These are phyloP conservation scores for Folsomia candida DNA, from an alignment of 2,888 invertebrate species.

Conservation along the genomic window DNA sequence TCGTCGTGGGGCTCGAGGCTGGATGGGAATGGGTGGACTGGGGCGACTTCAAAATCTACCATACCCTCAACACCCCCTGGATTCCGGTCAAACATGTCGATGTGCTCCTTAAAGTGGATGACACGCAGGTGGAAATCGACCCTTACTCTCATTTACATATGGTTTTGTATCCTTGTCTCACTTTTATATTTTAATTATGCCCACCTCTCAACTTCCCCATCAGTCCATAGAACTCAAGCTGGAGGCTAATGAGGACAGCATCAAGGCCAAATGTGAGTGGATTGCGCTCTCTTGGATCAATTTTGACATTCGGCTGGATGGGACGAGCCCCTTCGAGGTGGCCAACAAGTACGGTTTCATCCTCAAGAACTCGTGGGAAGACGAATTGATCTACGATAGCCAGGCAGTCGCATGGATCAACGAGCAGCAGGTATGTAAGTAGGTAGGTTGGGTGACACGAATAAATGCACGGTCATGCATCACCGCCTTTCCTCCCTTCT, in stretches of 20 bases:
- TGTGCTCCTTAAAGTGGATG: slow-evolving; percentile 49
- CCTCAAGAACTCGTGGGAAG: slow-evolving; percentile 46
- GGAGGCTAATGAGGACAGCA: slow-evolving; percentile 46
- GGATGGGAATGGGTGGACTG: slow-evolving; percentile 45
- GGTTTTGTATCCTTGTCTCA: neutral
- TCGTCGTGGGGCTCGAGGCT: slow-evolving; percentile 46
- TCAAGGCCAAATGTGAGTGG: slow-evolving; percentile 48
- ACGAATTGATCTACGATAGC: slow-evolving; percentile 42
- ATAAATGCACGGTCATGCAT: too few relatives aligned
- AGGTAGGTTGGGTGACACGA: too few relatives aligned
- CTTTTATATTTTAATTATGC: slow-evolving; percentile 11
- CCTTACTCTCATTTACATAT: slow-evolving; percentile 30
- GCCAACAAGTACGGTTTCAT: slow-evolving; percentile 40
- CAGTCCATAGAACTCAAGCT: slow-evolving; percentile 47
- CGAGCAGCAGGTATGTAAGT: slow-evolving; percentile 42
- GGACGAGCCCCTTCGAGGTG: slow-evolving; percentile 38
- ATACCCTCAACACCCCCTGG: slow-evolving; percentile 49
- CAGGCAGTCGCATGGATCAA: slow-evolving; percentile 47
- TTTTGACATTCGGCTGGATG: slow-evolving; percentile 48
- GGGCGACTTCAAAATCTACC: slow-evolving; percentile 49
- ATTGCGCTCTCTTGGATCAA: slow-evolving; percentile 41
- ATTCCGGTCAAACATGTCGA: slow-evolving; percentile 48
- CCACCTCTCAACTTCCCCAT: slow-evolving; percentile 32
- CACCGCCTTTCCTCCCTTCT: too few relatives aligned
- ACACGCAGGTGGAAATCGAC: slow-evolving; percentile 41